Percentiles rank a stretch among this genome's conserved stretches.
Evolutionary conservation across 1,140 invertebrate genomes (phyloP).

Genomic region (Aphelenchoides fujianensis): DNA sequence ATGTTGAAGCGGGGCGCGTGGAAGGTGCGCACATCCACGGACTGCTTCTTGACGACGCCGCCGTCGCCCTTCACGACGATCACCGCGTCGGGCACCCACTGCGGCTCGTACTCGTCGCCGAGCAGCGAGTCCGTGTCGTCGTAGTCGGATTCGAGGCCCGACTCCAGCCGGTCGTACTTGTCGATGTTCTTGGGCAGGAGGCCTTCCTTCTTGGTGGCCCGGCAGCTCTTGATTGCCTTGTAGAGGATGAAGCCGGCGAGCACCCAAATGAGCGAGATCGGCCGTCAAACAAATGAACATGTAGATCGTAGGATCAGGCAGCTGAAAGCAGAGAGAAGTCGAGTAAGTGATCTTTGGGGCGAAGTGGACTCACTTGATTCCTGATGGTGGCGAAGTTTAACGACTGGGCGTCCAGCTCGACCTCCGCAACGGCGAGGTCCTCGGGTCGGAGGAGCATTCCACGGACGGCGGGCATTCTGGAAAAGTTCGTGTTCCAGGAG

Average conservation of each 20-base stretch:
- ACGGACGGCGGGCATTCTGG: not conserved
- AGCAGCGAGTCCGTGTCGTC: not conserved
- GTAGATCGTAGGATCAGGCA: conserved; percentile 18
- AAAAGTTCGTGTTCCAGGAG: not conserved
- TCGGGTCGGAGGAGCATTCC: conserved; percentile 13
- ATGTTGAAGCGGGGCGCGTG: not conserved
- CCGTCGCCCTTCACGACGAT: not conserved
- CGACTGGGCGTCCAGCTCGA: not conserved
- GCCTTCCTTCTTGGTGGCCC: not conserved
- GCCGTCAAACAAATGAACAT: conserved; percentile 13
- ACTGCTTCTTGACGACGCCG: not conserved
- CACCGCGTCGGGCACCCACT: not conserved
- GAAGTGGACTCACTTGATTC: not conserved
- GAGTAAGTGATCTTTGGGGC: not conserved
- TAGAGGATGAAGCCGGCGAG: conserved; percentile 16
- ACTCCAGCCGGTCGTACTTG: not conserved
- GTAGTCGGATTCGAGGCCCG: not conserved
- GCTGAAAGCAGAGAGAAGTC: conserved; percentile 3
- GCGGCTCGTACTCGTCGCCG: not conserved
- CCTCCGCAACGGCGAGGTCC: not conserved
- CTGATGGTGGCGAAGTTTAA: not conserved
- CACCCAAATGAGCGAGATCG: conserved; percentile 13
- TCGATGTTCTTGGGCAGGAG: not conserved
- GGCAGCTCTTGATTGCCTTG: not conserved
- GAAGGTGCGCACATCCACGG: not conserved